Conservation (phyloP, 2,113 vertebrate genomes). For the Conger conger region DNA sequence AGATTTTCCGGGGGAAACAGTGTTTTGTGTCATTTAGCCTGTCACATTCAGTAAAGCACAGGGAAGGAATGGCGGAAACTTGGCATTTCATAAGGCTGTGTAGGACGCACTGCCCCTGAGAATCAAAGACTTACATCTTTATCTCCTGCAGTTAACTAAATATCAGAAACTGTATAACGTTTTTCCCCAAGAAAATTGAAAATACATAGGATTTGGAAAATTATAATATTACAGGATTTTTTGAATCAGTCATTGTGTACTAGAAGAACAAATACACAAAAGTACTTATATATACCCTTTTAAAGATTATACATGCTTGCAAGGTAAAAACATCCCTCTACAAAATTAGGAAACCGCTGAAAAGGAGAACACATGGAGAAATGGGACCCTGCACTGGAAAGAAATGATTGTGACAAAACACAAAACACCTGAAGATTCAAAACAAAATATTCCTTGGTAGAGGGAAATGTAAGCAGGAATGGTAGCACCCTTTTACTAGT, state of each 20-base stretch:
- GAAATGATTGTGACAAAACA: neutral
- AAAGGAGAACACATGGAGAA: slow-evolving; percentile 24
- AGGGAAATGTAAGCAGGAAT: neutral
- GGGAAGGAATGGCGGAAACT: no score
- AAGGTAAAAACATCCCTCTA: slow-evolving; percentile 37
- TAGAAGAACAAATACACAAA: slow-evolving; percentile 73
- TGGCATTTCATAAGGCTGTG: no score
- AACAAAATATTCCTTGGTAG: neutral
- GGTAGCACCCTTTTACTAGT: neutral
- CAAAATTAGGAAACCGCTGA: slow-evolving; percentile 45
- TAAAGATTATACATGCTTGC: slow-evolving; percentile 54
- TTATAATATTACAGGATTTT: slow-evolving; percentile 70
- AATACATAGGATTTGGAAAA: slow-evolving; percentile 67
- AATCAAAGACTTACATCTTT: neutral
- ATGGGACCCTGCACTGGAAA: neutral
- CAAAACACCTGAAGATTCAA: slow-evolving; percentile 9
- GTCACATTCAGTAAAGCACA: no score
- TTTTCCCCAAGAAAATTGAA: slow-evolving; percentile 71
- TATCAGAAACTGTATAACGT: slow-evolving; percentile 30
- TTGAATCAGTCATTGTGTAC: slow-evolving; percentile 51
- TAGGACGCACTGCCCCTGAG: neutral
- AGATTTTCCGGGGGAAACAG: no score
- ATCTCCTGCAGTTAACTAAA: slow-evolving; percentile 13
- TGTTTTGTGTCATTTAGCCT: no score
- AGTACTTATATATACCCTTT: no score